Evolutionary conservation across 30 jellyfish, hydroid and myxozoan genomes (phyloP).

Genomic region (Cassiopea andromeda): DNA sequence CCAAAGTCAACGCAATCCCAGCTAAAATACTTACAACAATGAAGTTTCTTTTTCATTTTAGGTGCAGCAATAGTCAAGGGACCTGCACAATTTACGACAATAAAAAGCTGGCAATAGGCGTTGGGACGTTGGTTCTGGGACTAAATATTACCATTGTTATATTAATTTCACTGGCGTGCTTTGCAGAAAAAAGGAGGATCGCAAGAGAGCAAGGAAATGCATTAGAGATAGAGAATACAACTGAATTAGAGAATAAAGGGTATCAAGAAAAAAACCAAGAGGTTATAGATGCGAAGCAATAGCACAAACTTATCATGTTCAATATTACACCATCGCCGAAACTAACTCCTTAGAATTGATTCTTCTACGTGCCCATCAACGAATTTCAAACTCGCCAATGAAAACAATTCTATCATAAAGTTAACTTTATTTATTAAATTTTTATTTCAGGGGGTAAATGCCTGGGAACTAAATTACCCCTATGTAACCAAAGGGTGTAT

Average conservation of each 20-base stretch:
- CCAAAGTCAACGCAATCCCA: too few relatives aligned
- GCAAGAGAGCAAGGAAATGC: background rate
- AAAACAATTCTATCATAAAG: too few relatives aligned
- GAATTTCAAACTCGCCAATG: too few relatives aligned
- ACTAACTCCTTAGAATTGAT: too few relatives aligned
- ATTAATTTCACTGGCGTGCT: constrained; percentile 22
- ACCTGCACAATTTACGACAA: constrained; percentile 62
- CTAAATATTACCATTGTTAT: background rate
- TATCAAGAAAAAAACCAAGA: background rate
- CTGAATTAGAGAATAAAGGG: background rate
- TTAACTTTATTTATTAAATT: too few relatives aligned
- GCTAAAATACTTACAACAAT: background rate
- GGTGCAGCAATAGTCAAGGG: constrained; percentile 35
- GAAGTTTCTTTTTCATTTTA: background rate
- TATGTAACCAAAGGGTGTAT: too few relatives aligned
- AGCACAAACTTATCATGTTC: too few relatives aligned
- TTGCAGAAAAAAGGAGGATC: constrained; percentile 25
- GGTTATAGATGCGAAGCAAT: too few relatives aligned
- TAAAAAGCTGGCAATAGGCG: constrained; percentile 28
- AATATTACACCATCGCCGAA: too few relatives aligned
- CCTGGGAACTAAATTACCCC: too few relatives aligned
- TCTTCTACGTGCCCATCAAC: too few relatives aligned
- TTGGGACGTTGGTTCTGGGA: constrained; percentile 4
- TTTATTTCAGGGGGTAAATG: too few relatives aligned
- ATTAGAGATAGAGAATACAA: background rate